These are phyloP conservation scores for Chrosomus eos DNA, from an alignment of 2,797 vertebrate genomes.

Conservation along the genomic window DNA sequence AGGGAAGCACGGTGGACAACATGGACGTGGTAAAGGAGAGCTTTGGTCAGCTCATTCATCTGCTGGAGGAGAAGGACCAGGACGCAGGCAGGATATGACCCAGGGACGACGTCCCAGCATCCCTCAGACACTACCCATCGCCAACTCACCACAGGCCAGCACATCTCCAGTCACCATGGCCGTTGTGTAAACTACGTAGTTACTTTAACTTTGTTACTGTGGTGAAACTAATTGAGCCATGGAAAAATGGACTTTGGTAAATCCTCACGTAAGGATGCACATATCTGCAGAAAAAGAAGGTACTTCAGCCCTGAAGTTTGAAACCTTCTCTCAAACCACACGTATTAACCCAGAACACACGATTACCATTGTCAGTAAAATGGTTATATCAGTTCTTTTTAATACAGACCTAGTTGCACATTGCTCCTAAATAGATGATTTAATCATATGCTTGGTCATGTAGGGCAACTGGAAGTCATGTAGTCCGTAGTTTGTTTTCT, in stretches of 20 bases:
- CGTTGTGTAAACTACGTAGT: conserved; percentile 27
- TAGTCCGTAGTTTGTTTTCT: conserved; percentile 43
- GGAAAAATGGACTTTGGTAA: conserved; percentile 30
- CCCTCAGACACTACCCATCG: conserved; percentile 40
- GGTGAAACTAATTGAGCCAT: conserved; percentile 44
- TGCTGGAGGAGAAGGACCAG: conserved; percentile 85
- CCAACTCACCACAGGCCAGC: conserved; percentile 35
- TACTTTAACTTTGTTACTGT: conserved; percentile 39
- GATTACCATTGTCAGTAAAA: conserved; percentile 36
- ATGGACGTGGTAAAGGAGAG: conserved; percentile 85
- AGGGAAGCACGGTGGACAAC: conserved; percentile 85
- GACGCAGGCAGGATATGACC: conserved; percentile 83
- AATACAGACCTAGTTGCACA: conserved; percentile 53
- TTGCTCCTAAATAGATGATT: conserved; percentile 53
- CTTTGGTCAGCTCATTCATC: conserved; percentile 84
- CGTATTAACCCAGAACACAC: conserved; percentile 50
- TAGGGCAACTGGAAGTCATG: conserved; percentile 50
- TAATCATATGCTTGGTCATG: conserved; percentile 44
- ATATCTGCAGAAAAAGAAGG: conserved; percentile 41
- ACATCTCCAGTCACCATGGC: conserved; percentile 28
- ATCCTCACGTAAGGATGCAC: conserved; percentile 44
- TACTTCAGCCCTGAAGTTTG: conserved; percentile 32
- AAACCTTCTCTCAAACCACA: conserved; percentile 45
- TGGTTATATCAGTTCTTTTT: conserved; percentile 44
- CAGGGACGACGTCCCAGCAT: conserved; percentile 19